Evolutionary conservation across 1,140 invertebrate genomes (phyloP), one percentile per base, ranked within the genome.

Genomic region (Diabrotica undecimpunctata): DNA sequence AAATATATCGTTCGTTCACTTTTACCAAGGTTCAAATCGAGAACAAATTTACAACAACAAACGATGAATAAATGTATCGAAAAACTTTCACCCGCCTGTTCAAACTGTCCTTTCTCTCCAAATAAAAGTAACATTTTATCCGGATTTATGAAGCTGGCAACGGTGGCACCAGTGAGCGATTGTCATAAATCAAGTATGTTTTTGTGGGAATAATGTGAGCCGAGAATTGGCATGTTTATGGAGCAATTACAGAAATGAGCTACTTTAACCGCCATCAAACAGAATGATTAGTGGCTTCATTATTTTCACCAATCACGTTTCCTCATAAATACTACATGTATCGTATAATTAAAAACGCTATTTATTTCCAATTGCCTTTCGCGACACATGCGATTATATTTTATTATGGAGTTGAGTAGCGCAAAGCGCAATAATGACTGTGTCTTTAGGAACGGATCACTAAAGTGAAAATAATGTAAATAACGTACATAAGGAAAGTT

Each of bases 221-320:
- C 56, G 62, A 63, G 67, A 69, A 74, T 71, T 75, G 74, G 71
- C 74, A 74, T 75, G 71, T 75, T 75, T 75, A 75, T 73, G 72
- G 55, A 68, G 71, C 71, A 75, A 75, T 75, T 75, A 75, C 65
- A 74, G 74, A 75, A 74, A 74, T 74, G 71, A 61, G 62, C 72
- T 67, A 68, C 65, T 74, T 73, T 74, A 74, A 69, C 69, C 68
- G 72, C 69, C 67, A 72, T 75, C 72, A 70, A 68, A 61, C 41
- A 60, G 71, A 75, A 75, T 75, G 74, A 75, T 75, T 74, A 70
- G 74, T 75, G 64, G 72, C 74, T 74, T 75, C 74, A 75, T 75
- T 73, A 74, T 73, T 74, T 75, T 70, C 61, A 54, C 52, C 50
- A 62, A 12, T 37, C 11, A 6, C 37, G 25, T 37, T 37, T 14